Evolutionary conservation across 2,113 vertebrate genomes (phyloP).

Genomic region (Malurus alboscapulatus): DNA sequence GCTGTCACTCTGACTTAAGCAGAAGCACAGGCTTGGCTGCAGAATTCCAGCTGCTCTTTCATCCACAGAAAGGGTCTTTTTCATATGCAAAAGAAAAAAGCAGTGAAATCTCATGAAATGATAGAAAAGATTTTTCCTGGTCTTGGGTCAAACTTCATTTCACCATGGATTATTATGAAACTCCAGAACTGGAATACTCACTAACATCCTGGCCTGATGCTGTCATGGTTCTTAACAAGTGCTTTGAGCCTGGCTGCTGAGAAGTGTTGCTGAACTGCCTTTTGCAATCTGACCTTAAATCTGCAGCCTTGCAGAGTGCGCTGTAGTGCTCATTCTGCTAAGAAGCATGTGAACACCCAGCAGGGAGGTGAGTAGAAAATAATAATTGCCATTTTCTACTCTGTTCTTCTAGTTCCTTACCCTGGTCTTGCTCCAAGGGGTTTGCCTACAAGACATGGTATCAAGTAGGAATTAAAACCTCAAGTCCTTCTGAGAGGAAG

Average conservation of each 20-base stretch:
- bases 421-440: not conserved
- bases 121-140: not conserved
- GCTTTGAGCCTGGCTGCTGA: not conserved
- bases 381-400: not conserved
- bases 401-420: not conserved
- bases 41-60: not conserved
- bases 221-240: not conserved
- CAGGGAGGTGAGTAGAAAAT: not conserved
- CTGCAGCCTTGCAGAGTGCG: not conserved
- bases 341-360: not conserved
- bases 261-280: not conserved
- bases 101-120: not conserved
- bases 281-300: not conserved
- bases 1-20: not conserved
- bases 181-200: not conserved
- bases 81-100: not conserved
- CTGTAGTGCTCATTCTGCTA: not conserved
- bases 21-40: not conserved
- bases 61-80: not conserved
- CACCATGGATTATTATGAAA: not conserved
- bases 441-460: not conserved
- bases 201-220: not conserved
- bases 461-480: not conserved
- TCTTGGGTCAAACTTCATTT: not conserved
- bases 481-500: not conserved